Percentiles rank a stretch among this genome's conserved stretches.
phyloP scores from a whole-genome alignment of 2,113 vertebrate genomes.

The Antechinus stuartii region DNA sequence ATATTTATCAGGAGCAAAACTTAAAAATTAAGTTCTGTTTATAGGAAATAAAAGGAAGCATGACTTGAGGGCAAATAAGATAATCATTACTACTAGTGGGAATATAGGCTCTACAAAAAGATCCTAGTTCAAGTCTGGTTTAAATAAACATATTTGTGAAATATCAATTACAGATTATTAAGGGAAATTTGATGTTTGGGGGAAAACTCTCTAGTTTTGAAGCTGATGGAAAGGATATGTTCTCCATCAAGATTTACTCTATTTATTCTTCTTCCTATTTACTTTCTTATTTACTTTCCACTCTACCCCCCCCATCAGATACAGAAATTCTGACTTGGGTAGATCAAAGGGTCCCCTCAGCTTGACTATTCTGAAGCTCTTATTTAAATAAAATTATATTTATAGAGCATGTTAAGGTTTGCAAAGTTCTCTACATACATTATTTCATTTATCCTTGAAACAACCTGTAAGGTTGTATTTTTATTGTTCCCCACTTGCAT shows the following conservation, averaged over 20 bases:
- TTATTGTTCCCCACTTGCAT: neutral
- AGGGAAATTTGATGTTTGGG: neutral
- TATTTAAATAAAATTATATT: neutral
- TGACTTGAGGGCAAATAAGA: neutral
- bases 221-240: neutral
- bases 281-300: neutral
- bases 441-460: neutral
- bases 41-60: neutral
- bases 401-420: neutral
- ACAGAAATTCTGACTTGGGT: neutral
- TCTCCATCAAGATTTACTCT: neutral
- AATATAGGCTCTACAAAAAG: neutral
- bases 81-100: neutral
- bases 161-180: neutral
- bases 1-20: neutral
- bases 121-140: neutral
- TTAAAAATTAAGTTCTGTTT: neutral
- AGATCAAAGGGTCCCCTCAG: neutral
- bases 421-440: neutral
- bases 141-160: neutral
- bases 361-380: too few relatives aligned
- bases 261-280: too few relatives aligned
- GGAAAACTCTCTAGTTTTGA: neutral
- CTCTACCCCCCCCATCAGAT: neutral
- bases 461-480: neutral